Evolutionary conservation across 2,113 vertebrate genomes (phyloP).

Genomic region (Dryoscopus gambensis): DNA sequence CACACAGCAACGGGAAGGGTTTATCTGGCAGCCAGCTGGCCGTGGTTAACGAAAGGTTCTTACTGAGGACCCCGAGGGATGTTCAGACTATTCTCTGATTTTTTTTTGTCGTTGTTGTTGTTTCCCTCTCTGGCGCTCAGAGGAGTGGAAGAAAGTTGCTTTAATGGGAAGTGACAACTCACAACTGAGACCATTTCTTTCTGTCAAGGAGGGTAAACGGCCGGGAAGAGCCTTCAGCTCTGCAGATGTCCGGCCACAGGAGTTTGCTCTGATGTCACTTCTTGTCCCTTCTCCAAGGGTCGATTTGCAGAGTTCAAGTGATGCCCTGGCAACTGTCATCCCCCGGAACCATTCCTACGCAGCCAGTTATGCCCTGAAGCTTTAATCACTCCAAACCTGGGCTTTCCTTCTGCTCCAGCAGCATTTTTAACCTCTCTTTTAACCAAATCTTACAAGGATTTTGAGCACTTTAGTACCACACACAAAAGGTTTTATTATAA

Average conservation of each 20-base stretch:
- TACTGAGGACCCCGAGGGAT: not conserved
- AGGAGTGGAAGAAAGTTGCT: not conserved
- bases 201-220: not conserved
- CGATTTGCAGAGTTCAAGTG: not conserved
- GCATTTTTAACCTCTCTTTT: not conserved
- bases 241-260: not conserved
- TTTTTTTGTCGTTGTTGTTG: not conserved
- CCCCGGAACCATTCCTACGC: not conserved
- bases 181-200: not conserved
- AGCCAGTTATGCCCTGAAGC: not conserved
- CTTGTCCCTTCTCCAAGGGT: not conserved
- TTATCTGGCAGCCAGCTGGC: not conserved
- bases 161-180: slow-evolving; percentile 26
- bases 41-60: not conserved
- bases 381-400: not conserved
- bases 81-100: not conserved
- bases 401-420: not conserved
- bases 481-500: not conserved
- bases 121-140: not conserved
- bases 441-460: not conserved
- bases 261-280: not conserved
- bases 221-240: not conserved
- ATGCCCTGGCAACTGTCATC: fast-evolving
- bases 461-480: not conserved
- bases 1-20: not conserved